Base-by-base conservation (phyloP, 2,888 invertebrate species). In the Chrysolina oricalcia region DNA sequence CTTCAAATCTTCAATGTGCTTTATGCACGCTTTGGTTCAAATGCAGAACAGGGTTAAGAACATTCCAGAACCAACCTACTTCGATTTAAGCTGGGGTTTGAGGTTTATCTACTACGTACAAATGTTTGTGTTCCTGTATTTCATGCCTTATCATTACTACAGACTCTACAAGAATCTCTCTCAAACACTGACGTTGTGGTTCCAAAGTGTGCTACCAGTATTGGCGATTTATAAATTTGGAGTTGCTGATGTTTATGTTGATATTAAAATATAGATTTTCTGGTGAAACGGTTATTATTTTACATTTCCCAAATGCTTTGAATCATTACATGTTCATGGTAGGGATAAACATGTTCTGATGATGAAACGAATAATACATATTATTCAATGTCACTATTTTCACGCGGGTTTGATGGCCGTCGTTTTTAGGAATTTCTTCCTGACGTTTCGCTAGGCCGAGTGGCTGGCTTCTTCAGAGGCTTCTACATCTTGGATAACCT, bases 121-220 rank as follows among this genome's bases (percentile, higher is more conserved):
- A 48, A 10, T 72, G 56, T 40, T 19, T 59, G 23, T 53, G 10
- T 11, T 21, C 17, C 2, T 81, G 13, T 77, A 74, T 56, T 66
- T 75, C 17, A 76, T 83, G 72, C 77, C 78, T 53, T 85, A 90
- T 89, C 15, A 86, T 82, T 73, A 83, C 92, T 68, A 91, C 23
- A 90, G 94, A 10, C 86, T 90, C 59, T 92, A 92, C 81, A 91
- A 93, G 68, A 95, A 95, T 85, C 85, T 88, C 19, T 89, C 92
- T 66, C 92, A 93, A 84, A 89, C 89, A 83, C 83, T 93, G 1
- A 89, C 91, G 35, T 85, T 94, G 19, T 90, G 91, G 78, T 84
- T 95, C 0, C 92, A 93, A 86, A 91, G 91, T 79, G 91, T 93
- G 70, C 93, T 92, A 83, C 95, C 96, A 0, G 93, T 93, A 80